Evolutionary conservation across 2,888 invertebrate species (phyloP).

Genomic region (Eristalis intricaria): DNA sequence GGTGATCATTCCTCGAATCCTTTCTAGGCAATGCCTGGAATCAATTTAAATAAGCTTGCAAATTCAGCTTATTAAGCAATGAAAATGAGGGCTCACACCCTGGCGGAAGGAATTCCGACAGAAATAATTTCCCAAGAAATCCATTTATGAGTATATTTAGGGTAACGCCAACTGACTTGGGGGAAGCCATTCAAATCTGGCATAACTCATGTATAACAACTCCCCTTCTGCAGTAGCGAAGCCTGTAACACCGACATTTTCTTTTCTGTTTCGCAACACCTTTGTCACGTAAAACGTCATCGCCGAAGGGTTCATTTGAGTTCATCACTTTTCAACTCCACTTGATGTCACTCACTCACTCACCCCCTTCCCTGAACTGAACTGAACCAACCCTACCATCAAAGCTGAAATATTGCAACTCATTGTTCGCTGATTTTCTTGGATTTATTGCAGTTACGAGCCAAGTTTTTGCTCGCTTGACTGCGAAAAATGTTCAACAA

Average conservation of each 20-base stretch:
- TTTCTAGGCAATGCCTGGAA: no score
- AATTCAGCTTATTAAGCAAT: no score
- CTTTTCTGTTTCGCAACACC: slow-evolving; percentile 10
- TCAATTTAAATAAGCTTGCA: no score
- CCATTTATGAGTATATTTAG: no score
- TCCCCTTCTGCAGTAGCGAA: no score
- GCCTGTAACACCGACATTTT: neutral
- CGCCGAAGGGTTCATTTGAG: slow-evolving; percentile 55
- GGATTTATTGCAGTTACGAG: slow-evolving; percentile 54
- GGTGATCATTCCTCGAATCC: no score
- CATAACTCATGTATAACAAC: neutral
- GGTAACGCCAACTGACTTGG: no score
- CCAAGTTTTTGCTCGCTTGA: slow-evolving; percentile 50
- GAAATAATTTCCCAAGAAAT: no score
- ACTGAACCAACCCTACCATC: neutral
- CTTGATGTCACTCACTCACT: slow-evolving; percentile 6
- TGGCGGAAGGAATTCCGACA: no score
- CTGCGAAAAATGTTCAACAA: slow-evolving; percentile 48
- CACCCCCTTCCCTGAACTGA: neutral
- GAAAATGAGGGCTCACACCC: no score
- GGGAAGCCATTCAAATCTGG: slow-evolving; percentile 15
- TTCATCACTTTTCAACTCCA: slow-evolving; percentile 64
- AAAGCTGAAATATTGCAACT: slow-evolving; percentile 58
- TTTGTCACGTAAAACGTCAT: slow-evolving; percentile 48
- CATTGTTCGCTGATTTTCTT: slow-evolving; percentile 64